Conservation (phyloP, 2,113 vertebrate genomes). For the Pelvicachromis taeniatus region DNA sequence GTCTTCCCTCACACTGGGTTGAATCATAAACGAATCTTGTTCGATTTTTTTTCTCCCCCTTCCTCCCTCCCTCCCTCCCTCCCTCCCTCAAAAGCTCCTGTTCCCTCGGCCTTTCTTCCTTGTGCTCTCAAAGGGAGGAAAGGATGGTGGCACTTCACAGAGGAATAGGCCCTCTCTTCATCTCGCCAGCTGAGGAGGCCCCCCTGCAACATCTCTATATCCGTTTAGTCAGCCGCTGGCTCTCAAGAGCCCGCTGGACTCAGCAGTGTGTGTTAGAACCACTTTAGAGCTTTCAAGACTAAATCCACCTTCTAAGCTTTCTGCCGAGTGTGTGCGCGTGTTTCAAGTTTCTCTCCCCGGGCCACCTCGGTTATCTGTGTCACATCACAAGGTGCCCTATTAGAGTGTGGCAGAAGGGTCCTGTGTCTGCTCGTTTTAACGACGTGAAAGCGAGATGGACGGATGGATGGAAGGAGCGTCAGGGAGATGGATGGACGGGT, state of each 20-base stretch:
- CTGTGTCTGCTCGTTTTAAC: conserved; percentile 62
- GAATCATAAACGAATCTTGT: conserved; percentile 73
- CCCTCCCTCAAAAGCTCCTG: conserved; percentile 44
- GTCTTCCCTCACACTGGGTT: conserved; percentile 56
- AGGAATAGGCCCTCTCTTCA: conserved; percentile 64
- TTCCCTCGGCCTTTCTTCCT: conserved; percentile 57
- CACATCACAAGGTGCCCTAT: conserved; percentile 68
- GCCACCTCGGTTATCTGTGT: conserved; percentile 66
- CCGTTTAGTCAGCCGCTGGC: conserved; percentile 15
- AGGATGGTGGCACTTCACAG: conserved; percentile 68
- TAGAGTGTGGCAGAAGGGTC: conserved; percentile 67
- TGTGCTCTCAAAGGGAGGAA: conserved; percentile 57
- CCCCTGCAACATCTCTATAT: conserved; percentile 46
- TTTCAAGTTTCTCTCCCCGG: conserved; percentile 70
- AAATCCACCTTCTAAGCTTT: conserved; percentile 72
- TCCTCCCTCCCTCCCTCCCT: conserved; percentile 12
- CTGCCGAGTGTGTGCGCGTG: neutral
- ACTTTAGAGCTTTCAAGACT: conserved; percentile 67
- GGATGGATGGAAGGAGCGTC: conserved; percentile 24
- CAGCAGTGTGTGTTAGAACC: conserved; percentile 51
- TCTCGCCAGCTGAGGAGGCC: conserved; percentile 67
- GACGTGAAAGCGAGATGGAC: conserved; percentile 39
- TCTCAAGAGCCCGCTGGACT: conserved; percentile 55
- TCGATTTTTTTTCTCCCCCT: conserved; percentile 63
- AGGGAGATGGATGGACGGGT: conserved; percentile 34